Base-by-base conservation (phyloP, 2,113 vertebrate genomes). In the Fukomys damarensis region DNA sequence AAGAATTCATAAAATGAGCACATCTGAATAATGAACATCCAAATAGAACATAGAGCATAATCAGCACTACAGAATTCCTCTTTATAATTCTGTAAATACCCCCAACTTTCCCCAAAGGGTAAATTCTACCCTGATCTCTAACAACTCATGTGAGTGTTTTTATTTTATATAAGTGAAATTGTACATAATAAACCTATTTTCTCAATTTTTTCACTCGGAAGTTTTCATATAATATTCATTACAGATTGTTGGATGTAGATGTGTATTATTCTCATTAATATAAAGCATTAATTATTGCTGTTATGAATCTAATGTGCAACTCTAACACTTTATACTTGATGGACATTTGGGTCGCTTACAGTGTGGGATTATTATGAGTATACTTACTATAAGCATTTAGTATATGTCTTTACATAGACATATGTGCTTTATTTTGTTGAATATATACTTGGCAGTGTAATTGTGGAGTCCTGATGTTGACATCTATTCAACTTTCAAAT, bases 351-450 rank as follows among this genome's bases (percentile, higher is more conserved):
- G 11, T n/a, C 89, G 24, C 56, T 87, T 83, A 93, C 6, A 87
- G 30, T 35, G 65, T 93, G 56, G 24, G 8, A 8, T 76, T 85
- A 79, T 54, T 96, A 87, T 65, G 35, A 49, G 16, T 63, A 43
- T 7, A 92, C n/a, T 88, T 88, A 74, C 26, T 72, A 70, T 81
- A 16, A 56, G 93, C 16, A 63, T 86, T 93, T 95, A 76, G 32
- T 66, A 38, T 3, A 10, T 66, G 22, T 19, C 81, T 87, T 86
- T 70, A 56, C 7, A 32, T 88, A n/a, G 76, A 43, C 68, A 79
- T 56, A 5, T 85, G 26, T 81, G n/a, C n/a, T 95, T 88, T 70
- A 63, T 96, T 89, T 56, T 85, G 7, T 85, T 81, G n/a, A 82
- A 17, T 76, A 30, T 90, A 63, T 58, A 30, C 28, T 52, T 80